A percentile compares a stretch with the other conserved stretches of the same genome.
Evolutionary conservation across 2,888 invertebrate species (phyloP).

Genomic region (Erebia palarica): DNA sequence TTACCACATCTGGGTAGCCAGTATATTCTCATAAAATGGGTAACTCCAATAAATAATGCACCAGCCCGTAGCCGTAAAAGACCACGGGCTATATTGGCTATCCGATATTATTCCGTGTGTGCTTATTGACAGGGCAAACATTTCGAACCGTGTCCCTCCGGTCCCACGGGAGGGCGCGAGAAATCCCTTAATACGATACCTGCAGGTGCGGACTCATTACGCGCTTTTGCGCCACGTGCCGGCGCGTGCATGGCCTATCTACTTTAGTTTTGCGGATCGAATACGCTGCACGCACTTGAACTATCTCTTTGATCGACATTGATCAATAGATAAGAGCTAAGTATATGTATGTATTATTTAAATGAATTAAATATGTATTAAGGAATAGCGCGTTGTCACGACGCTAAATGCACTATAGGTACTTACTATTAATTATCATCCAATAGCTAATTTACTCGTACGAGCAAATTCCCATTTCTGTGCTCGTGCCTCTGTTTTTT

Average conservation of each 20-base stretch:
- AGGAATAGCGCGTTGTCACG: background rate
- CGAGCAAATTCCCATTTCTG: too few species aligned
- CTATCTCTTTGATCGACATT: conserved; percentile 57
- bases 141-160: conserved; percentile 59
- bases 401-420: too few species aligned
- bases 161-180: conserved; percentile 82
- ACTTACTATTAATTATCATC: too few species aligned
- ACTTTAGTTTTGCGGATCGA: conserved; percentile 58
- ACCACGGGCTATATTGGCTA: conserved; percentile 50
- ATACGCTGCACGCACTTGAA: conserved; percentile 58
- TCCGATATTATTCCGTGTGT: conserved; percentile 62
- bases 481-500: too few species aligned
- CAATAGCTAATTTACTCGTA: too few species aligned
- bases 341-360: conserved; percentile 16
- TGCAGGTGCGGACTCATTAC: conserved; percentile 81
- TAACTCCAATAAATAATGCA: conserved; percentile 35
- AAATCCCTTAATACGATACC: conserved; percentile 78
- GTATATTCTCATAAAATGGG: conserved; percentile 9
- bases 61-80: conserved; percentile 38
- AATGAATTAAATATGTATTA: conserved; percentile 5
- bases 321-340: conserved; percentile 45
- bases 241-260: conserved; percentile 63
- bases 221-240: conserved; percentile 75
- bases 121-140: conserved; percentile 72
- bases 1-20: background rate